These are phyloP conservation scores for Oligia latruncula DNA, from an alignment of 2,888 invertebrate species.

Conservation along the genomic window DNA sequence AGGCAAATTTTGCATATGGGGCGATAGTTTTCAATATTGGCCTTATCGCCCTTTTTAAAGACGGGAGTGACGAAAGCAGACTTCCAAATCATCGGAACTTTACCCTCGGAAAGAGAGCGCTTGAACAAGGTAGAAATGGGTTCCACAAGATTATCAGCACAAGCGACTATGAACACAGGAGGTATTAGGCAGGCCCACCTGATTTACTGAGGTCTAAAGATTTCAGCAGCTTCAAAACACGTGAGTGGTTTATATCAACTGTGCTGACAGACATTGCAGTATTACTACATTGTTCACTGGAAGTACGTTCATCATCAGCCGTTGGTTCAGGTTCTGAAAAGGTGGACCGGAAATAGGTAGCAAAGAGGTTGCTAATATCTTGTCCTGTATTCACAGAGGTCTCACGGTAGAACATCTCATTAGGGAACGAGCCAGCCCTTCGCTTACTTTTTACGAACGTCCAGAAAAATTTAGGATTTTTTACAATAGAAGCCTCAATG, in stretches of 20 bases:
- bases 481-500: no score
- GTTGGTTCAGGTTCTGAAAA: background rate
- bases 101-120: background rate
- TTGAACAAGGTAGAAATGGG: background rate
- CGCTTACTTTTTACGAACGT: constrained; percentile 1
- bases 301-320: background rate
- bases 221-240: no score
- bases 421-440: constrained; percentile 13
- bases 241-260: no score
- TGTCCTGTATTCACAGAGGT: constrained; percentile 2
- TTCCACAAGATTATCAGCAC: background rate
- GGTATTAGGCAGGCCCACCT: no score
- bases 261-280: no score
- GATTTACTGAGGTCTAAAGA: no score
- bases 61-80: no score
- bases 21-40: no score
- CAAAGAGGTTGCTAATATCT: constrained; percentile 5
- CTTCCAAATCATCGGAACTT: no score
- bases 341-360: constrained; percentile 3
- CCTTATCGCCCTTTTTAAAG: no score
- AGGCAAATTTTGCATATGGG: no score
- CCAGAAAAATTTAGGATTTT: background rate
- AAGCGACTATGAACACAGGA: background rate
- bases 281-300: background rate
- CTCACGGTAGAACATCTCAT: constrained; percentile 5